These are phyloP conservation scores for Drosophila prolongata DNA, from an alignment of 2,888 invertebrate genomes.

Conservation along the genomic window DNA sequence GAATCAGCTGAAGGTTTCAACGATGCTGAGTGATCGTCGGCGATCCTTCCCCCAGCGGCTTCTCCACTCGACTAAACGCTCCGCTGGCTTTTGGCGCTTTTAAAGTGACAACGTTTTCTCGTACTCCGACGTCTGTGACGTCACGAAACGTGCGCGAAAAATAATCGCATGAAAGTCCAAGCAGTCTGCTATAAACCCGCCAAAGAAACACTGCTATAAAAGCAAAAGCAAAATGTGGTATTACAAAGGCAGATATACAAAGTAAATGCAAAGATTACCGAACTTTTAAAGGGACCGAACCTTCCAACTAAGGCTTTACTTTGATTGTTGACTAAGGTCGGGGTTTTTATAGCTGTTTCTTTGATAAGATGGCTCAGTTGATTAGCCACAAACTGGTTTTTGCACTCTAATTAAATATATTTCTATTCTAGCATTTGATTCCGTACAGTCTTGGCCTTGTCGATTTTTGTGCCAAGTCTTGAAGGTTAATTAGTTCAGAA, in stretches of 20 bases:
- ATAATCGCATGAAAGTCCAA: slow-evolving; percentile 22
- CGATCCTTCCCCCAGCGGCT: slow-evolving; percentile 64
- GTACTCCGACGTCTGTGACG: slow-evolving; percentile 34
- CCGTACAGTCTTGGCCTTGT: neutral
- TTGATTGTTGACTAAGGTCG: slow-evolving; percentile 42
- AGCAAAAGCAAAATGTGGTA: slow-evolving; percentile 29
- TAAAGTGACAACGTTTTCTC: slow-evolving; percentile 44
- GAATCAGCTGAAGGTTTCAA: neutral
- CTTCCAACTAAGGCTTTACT: neutral
- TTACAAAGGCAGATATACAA: slow-evolving; percentile 31
- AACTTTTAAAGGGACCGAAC: slow-evolving; percentile 3
- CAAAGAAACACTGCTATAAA: slow-evolving; percentile 11
- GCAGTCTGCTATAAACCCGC: slow-evolving; percentile 15
- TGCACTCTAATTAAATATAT: slow-evolving; percentile 15
- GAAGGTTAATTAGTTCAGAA: slow-evolving; percentile 18
- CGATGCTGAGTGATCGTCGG: slow-evolving; percentile 2
- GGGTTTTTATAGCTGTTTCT: slow-evolving; percentile 3
- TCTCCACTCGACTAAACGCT: slow-evolving; percentile 61
- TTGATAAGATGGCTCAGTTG: slow-evolving; percentile 8
- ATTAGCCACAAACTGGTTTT: slow-evolving; percentile 30
- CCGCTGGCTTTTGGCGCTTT: slow-evolving; percentile 43
- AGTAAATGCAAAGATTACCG: neutral
- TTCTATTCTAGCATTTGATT: neutral
- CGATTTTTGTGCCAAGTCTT: neutral
- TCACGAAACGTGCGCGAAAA: slow-evolving; percentile 46